A percentile compares a stretch with the other conserved stretches of the same genome.
Evolutionary conservation across 2,797 vertebrate genomes (phyloP).

Genomic region (Anguilla megastoma): DNA sequence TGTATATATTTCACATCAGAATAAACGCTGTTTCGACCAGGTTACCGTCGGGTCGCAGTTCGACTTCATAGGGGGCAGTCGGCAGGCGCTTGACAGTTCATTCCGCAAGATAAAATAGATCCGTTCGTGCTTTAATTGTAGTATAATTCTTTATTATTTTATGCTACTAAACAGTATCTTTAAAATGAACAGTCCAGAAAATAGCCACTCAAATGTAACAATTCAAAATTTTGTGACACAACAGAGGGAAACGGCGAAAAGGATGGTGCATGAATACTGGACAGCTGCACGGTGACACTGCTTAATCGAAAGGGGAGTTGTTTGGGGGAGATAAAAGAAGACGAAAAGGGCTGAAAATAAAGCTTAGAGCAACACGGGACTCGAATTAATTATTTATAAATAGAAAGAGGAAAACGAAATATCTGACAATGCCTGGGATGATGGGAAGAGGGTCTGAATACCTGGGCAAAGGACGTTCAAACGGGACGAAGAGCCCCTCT

Average conservation of each 20-base stretch:
- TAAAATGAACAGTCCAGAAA: neutral
- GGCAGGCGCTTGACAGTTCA: neutral
- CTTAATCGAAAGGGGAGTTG: neutral
- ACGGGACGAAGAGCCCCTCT: constrained; percentile 86
- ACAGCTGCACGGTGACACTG: constrained; percentile 16
- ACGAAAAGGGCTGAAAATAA: neutral
- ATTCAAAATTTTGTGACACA: neutral
- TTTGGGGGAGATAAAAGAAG: neutral
- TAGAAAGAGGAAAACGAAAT: neutral
- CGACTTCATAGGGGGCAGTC: neutral
- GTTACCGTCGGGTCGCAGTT: neutral
- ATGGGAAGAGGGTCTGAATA: constrained; percentile 92
- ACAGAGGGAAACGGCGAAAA: neutral
- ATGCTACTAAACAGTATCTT: neutral
- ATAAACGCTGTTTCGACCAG: neutral
- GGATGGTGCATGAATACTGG: constrained; percentile 15
- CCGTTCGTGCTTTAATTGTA: neutral
- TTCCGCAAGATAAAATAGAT: constrained; percentile 15
- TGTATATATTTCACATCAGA: neutral
- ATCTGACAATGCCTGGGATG: constrained; percentile 84
- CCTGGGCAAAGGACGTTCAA: constrained; percentile 82
- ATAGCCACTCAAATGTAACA: neutral
- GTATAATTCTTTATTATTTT: neutral
- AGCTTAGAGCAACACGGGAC: neutral
- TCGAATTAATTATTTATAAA: neutral